Evolutionary conservation across 2,797 vertebrate species (phyloP).

Genomic region (Macrochelys suwanniensis): DNA sequence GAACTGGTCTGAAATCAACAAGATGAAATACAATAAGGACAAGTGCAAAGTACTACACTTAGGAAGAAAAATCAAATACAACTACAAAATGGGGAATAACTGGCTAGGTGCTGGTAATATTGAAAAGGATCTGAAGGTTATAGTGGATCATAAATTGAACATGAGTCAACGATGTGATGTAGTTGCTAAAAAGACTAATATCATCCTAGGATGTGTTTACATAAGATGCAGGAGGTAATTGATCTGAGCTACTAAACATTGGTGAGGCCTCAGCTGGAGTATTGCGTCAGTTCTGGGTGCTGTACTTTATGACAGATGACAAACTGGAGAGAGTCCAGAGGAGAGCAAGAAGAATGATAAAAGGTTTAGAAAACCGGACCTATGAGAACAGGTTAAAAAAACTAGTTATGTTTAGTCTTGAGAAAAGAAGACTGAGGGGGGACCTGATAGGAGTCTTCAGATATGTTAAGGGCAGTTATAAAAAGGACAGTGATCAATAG

Average conservation of each 20-base stretch:
- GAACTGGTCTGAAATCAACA: background rate
- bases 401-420: background rate
- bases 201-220: background rate
- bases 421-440: background rate
- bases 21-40: background rate
- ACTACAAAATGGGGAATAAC: background rate
- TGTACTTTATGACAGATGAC: background rate
- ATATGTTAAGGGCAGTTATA: background rate
- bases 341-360: background rate
- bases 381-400: background rate
- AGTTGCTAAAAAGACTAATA: background rate
- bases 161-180: background rate
- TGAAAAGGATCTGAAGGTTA: background rate
- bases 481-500: background rate
- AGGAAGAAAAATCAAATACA: background rate
- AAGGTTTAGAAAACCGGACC: background rate
- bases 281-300: background rate
- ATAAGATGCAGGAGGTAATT: background rate
- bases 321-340: background rate
- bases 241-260: background rate
- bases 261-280: background rate
- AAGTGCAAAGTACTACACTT: background rate
- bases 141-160: background rate
- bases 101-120: background rate
- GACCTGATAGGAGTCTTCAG: background rate